Conservation (phyloP, 2,888 invertebrate genomes). For the Sphaerophoria rueppellii region DNA sequence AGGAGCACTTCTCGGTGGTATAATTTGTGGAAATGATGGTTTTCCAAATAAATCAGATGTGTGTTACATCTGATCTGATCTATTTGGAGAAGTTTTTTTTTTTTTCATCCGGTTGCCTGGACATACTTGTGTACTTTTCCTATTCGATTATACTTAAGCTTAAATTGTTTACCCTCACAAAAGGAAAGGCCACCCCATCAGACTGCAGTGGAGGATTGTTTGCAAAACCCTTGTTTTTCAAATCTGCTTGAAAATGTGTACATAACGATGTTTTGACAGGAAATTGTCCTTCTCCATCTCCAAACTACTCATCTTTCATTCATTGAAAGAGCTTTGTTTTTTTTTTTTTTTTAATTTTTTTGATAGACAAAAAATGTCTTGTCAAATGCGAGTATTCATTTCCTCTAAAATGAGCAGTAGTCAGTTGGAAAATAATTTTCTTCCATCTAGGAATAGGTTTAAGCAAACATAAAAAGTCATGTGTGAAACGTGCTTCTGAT, state of each 20-base stretch:
- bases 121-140: constrained; percentile 24
- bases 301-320: constrained; percentile 33
- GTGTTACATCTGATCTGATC: constrained; percentile 18
- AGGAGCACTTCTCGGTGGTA: constrained; percentile 57
- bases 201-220: constrained; percentile 49
- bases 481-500: constrained; percentile 69
- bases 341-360: constrained; percentile 22
- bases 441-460: constrained; percentile 31
- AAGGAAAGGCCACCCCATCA: constrained; percentile 42
- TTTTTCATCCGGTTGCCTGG: not conserved
- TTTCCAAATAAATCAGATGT: constrained; percentile 59
- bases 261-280: constrained; percentile 70
- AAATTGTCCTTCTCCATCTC: constrained; percentile 62
- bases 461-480: constrained; percentile 65
- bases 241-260: constrained; percentile 71
- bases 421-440: constrained; percentile 18
- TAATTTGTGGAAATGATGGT: constrained; percentile 65
- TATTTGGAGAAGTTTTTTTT: constrained; percentile 35
- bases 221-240: constrained; percentile 56
- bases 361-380: constrained; percentile 54
- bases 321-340: constrained; percentile 60
- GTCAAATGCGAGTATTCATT: constrained; percentile 54
- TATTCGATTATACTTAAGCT: constrained; percentile 60
- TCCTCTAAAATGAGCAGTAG: constrained; percentile 4
- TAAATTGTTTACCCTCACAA: constrained; percentile 63